Base-by-base conservation (phyloP, 2,888 invertebrate species). In the Anoncus sp. region DNA sequence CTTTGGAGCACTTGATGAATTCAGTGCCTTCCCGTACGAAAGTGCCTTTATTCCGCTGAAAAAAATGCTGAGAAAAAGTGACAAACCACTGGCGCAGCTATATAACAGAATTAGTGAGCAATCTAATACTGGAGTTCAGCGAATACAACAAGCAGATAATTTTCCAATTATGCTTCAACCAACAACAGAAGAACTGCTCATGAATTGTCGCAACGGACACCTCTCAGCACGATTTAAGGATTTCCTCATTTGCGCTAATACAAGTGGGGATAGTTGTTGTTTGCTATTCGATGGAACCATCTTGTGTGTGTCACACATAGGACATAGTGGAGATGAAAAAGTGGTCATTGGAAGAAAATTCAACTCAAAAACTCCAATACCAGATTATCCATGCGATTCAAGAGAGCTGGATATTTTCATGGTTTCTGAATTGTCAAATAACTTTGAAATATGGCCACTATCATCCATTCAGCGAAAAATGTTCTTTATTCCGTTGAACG, bases 31-130 rank as follows among this genome's bases (percentile, higher is more conserved):
- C 24, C 22, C 22, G 14, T 51, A 24, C 24, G 51, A 51, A 22
- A 51, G 24, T 51, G 7, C 16, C 10, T 47, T 47, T 18, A 18
- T 16, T 7, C 47, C 47, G 1, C 16, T 47, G 7, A 47, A 47
- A 47, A 47, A 47, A 14, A 47, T 47, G 18, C 18, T 47, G 47
- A 47, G 47, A 47, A 47, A 47, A 47, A 20, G 47, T 47, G 47
- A 47, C 16, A 16, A 20, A 6, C 47, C 47, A 18, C 47, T 47
- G 5, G 47, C 47, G 16, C 47, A 47, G 18, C 20, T 47, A 18
- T 47, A 47, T 47, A 47, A 47, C 9, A 16, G 16, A 47, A 47
- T 47, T 18, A 47, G 47, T 10, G 47, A 47, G 20, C 47, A 20
- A 10, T 47, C 20, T 20, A 16, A 47, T 12, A 20, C 20, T 20